Evolutionary conservation across 1,140 invertebrate genomes (phyloP).

Genomic region (Drosophila ananassae): DNA sequence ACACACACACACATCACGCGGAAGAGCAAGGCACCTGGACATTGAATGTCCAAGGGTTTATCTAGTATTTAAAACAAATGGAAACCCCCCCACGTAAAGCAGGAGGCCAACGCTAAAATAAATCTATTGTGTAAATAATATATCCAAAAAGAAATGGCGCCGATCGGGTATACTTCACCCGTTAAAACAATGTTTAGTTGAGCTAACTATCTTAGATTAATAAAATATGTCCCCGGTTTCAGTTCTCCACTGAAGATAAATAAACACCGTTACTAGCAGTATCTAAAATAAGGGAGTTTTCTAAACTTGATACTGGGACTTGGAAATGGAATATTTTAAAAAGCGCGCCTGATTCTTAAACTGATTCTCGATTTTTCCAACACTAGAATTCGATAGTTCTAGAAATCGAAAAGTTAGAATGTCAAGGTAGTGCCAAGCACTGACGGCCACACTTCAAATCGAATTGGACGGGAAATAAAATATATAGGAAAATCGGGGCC

Average conservation of each 20-base stretch:
- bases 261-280: slow-evolving; percentile 23
- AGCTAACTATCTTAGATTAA: slow-evolving; percentile 30
- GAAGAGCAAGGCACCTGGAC: background rate
- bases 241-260: slow-evolving; percentile 41
- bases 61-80: background rate
- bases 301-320: background rate
- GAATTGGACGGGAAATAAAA: background rate
- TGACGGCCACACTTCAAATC: background rate
- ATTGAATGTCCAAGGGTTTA: background rate
- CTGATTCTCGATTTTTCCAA: background rate
- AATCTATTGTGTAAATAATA: slow-evolving; percentile 31
- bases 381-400: background rate
- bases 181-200: slow-evolving; percentile 29
- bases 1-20: slow-evolving; percentile 3
- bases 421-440: background rate
- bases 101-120: slow-evolving; percentile 27
- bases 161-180: slow-evolving; percentile 5
- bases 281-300: background rate
- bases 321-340: background rate
- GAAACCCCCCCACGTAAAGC: background rate
- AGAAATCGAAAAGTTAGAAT: background rate
- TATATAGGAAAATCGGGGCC: background rate
- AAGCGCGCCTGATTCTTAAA: background rate
- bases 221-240: slow-evolving; percentile 22
- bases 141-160: slow-evolving; percentile 6